phyloP scores from a whole-genome alignment of 2,888 invertebrate species.

The Cephus spinipes region DNA sequence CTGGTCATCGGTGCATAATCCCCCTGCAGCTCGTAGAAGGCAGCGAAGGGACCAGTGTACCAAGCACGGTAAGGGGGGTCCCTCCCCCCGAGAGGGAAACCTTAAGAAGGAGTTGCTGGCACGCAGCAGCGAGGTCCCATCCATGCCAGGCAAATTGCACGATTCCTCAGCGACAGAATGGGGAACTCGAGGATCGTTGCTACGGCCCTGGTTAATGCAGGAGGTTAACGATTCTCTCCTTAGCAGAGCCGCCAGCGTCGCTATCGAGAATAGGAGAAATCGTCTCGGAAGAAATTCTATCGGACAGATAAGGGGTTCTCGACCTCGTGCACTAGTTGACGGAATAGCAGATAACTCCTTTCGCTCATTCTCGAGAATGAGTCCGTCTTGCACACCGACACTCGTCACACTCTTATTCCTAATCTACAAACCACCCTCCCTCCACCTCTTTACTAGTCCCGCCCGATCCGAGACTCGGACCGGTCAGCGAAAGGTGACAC shows the following conservation, averaged over 20 bases:
- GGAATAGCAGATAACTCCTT: not conserved
- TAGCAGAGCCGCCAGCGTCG: not conserved
- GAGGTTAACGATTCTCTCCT: not conserved
- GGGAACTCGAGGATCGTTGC: not conserved
- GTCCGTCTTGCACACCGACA: not conserved
- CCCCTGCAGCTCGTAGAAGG: not conserved
- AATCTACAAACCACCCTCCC: not conserved
- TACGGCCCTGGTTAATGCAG: not conserved
- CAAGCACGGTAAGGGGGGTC: not conserved
- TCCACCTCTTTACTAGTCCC: not conserved
- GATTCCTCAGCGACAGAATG: not conserved
- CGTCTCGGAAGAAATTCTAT: constrained; percentile 20
- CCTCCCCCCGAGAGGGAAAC: not conserved
- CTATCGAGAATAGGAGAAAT: not conserved
- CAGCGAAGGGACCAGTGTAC: not conserved
- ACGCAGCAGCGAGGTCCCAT: not conserved
- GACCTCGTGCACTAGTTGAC: constrained; percentile 26
- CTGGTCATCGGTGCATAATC: not conserved
- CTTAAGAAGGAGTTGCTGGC: not conserved
- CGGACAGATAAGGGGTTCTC: constrained; percentile 39
- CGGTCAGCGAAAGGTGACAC: constrained; percentile 38
- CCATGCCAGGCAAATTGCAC: not conserved
- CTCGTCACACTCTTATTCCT: not conserved
- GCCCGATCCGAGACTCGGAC: constrained; percentile 23
- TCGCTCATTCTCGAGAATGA: not conserved